These are phyloP conservation scores for Heterodera filipjevi DNA, from an alignment of 2,888 invertebrate genomes.

Conservation along the genomic window DNA sequence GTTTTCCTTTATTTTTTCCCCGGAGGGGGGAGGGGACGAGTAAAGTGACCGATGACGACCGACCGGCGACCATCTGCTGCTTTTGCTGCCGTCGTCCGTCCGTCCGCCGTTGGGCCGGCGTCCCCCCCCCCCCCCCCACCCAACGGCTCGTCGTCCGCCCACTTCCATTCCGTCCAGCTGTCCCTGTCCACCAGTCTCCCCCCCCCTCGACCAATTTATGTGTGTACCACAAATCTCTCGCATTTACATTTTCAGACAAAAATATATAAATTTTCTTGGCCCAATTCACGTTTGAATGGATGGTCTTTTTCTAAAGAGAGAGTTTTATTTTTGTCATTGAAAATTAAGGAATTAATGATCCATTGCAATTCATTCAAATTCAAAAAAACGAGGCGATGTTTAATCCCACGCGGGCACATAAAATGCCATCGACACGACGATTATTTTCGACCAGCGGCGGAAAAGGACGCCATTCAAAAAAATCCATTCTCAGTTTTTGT, in stretches of 20 bases:
- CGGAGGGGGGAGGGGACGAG: background rate
- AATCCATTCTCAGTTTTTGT: background rate
- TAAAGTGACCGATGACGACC: constrained; percentile 5
- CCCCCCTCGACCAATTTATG: background rate
- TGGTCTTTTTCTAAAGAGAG: background rate
- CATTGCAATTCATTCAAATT: background rate
- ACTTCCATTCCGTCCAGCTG: constrained; percentile 2
- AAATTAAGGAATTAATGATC: background rate
- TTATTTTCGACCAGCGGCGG: background rate
- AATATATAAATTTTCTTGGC: background rate
- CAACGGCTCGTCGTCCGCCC: background rate
- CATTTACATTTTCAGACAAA: background rate
- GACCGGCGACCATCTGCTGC: constrained; percentile 2
- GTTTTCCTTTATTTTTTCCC: background rate
- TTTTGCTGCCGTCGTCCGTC: background rate
- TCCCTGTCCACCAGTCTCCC: background rate
- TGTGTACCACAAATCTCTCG: background rate
- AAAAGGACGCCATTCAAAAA: constrained; percentile 2
- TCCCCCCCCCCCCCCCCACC: background rate
- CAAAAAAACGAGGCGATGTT: background rate
- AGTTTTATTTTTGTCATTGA: background rate
- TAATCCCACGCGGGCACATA: background rate
- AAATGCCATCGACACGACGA: background rate
- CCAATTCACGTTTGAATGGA: background rate
- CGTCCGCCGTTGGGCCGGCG: background rate